These are phyloP conservation scores for Felis chaus DNA, from an alignment of 2,113 vertebrate genomes.

Conservation along the genomic window DNA sequence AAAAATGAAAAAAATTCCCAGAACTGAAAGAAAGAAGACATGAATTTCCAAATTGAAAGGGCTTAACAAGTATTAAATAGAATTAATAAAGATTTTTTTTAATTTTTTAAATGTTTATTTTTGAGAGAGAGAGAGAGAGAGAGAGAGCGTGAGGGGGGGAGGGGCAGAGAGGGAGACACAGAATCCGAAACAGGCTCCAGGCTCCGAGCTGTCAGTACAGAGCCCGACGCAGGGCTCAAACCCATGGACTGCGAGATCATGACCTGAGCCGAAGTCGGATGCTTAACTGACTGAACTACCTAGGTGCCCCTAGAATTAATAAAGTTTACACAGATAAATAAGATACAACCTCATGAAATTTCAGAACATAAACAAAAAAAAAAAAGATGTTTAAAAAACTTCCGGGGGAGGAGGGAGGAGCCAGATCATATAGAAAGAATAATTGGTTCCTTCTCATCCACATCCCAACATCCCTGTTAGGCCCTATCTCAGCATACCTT, in stretches of 20 bases:
- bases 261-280: too few species aligned
- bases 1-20: not conserved
- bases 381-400: not conserved
- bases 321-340: not conserved
- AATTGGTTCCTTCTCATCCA: not conserved
- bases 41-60: not conserved
- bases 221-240: too few species aligned
- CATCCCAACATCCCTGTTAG: not conserved
- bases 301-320: too few species aligned
- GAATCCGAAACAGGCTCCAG: too few species aligned
- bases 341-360: not conserved
- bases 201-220: too few species aligned
- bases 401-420: not conserved
- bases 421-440: not conserved
- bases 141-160: too few species aligned
- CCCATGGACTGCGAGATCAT: fast-evolving
- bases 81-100: not conserved
- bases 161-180: too few species aligned
- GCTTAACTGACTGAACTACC: too few species aligned
- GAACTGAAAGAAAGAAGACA: not conserved
- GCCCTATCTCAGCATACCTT: not conserved
- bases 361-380: not conserved
- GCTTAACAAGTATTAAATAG: not conserved
- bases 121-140: too few species aligned
- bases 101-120: too few species aligned